These are phyloP conservation scores for Osmerus mordax DNA, from an alignment of 2,113 vertebrate species.

Conservation along the genomic window DNA sequence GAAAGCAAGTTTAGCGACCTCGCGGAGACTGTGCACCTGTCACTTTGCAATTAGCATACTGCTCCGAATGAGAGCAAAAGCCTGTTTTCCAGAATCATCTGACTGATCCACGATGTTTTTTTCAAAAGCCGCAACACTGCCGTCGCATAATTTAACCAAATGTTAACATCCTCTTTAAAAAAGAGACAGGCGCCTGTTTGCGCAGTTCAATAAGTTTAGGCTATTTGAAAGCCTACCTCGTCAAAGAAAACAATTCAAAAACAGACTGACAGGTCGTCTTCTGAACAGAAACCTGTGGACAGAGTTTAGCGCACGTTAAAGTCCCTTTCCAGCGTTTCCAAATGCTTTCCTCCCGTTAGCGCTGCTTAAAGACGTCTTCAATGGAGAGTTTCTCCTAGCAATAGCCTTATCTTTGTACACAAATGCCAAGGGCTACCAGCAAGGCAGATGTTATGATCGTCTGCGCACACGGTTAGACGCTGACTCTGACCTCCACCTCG, in stretches of 20 bases:
- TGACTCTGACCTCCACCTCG: neutral
- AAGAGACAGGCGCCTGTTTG: too few species aligned
- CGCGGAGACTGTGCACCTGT: neutral
- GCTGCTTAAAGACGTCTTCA: neutral
- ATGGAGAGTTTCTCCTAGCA: too few species aligned
- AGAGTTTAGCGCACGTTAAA: conserved; percentile 4
- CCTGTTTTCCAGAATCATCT: neutral
- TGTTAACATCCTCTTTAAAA: too few species aligned
- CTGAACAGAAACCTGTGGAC: conserved; percentile 53
- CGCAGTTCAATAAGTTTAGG: too few species aligned
- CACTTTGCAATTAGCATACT: conserved; percentile 10
- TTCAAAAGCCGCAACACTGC: too few species aligned
- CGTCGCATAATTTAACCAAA: too few species aligned
- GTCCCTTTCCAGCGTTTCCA: conserved; percentile 37
- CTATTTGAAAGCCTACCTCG: too few species aligned
- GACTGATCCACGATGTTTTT: too few species aligned
- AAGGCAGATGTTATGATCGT: neutral
- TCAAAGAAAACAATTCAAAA: neutral
- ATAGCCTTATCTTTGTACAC: too few species aligned
- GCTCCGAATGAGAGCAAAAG: neutral
- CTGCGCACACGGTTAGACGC: neutral
- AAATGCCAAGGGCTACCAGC: neutral
- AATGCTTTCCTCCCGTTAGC: conserved; percentile 44
- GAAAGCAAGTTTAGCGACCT: conserved; percentile 1
- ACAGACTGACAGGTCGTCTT: neutral